Evolutionary conservation across 2,888 invertebrate species (phyloP).

Genomic region (Calameuta pallipes): DNA sequence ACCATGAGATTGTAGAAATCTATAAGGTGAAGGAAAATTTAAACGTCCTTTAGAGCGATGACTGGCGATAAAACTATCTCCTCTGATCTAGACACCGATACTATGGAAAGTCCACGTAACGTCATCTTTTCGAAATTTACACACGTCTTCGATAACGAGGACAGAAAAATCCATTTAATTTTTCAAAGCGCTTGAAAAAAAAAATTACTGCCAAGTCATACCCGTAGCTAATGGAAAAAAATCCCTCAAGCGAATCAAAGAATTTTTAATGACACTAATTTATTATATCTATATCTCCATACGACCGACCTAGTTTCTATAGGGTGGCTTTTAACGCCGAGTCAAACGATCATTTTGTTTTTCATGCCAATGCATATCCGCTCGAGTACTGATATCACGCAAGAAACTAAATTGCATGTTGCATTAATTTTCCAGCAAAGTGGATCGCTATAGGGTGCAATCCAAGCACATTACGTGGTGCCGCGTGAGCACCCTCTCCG

Average conservation of each 20-base stretch:
- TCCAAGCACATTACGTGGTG: not conserved
- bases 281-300: not conserved
- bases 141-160: not conserved
- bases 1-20: slow-evolving; percentile 3
- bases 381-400: not conserved
- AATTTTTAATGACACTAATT: not conserved
- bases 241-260: not conserved
- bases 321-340: not conserved
- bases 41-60: not conserved
- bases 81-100: not conserved
- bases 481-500: not conserved
- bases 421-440: not conserved
- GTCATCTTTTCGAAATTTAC: not conserved
- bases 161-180: not conserved
- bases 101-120: not conserved
- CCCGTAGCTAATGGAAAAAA: not conserved
- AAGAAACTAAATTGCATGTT: not conserved
- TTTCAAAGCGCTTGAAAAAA: not conserved
- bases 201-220: not conserved
- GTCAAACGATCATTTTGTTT: not conserved
- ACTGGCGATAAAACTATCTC: not conserved
- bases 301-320: not conserved
- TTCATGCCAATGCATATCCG: not conserved
- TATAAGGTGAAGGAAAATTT: not conserved
- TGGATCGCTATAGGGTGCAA: not conserved